phyloP scores from a whole-genome alignment of 2,113 vertebrate species.

The Micronycteris hirsuta region DNA sequence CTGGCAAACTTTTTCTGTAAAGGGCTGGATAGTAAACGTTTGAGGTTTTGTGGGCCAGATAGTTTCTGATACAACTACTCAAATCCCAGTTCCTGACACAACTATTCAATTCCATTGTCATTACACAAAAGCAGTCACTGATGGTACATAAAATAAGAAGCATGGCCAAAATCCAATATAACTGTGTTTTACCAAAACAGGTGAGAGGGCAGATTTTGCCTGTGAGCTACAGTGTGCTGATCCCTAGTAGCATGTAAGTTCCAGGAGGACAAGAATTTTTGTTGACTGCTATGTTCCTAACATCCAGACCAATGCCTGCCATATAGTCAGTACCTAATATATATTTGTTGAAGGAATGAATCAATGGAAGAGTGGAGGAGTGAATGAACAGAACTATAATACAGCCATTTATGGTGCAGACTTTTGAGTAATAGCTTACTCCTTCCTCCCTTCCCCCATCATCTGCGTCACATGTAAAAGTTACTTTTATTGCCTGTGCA shows the following conservation, averaged over 20 bases:
- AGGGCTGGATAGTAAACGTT: neutral
- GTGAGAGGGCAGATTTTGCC: neutral
- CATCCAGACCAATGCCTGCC: neutral
- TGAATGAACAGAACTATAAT: neutral
- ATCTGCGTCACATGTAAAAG: conserved; percentile 32
- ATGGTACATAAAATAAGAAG: neutral
- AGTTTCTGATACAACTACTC: neutral
- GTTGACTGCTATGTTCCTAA: neutral
- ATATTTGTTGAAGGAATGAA: conserved; percentile 31
- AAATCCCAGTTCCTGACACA: neutral
- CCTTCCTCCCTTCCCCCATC: neutral
- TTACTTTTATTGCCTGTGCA: conserved; percentile 42
- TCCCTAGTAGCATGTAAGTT: neutral
- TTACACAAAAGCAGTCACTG: neutral
- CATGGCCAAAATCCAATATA: neutral
- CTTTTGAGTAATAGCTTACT: neutral
- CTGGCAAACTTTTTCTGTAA: neutral
- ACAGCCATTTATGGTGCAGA: neutral
- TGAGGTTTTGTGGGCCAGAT: neutral
- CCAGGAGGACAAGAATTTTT: neutral
- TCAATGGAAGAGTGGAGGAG: neutral
- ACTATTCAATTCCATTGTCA: neutral
- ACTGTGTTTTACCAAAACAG: neutral
- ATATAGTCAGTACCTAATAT: neutral
- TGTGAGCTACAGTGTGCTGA: neutral